Evolutionary conservation across 2,888 invertebrate species (phyloP), one percentile per base, ranked within the genome.

Genomic region (Eueremaeus valkanovi): DNA sequence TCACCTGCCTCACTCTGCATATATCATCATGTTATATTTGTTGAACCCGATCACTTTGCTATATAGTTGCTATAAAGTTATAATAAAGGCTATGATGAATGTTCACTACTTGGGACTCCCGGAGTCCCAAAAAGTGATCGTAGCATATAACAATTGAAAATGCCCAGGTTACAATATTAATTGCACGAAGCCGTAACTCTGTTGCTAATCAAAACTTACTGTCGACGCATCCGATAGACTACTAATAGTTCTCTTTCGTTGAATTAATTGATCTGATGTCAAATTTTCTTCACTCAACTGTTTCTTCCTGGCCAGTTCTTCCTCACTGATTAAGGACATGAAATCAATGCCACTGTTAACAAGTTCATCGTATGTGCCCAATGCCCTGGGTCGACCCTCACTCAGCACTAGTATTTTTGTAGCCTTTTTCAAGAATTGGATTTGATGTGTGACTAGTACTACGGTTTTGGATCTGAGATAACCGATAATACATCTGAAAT

Each of bases 371-470:
- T 78, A 80, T 8, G 75, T 76, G 3, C 80, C 79, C 24, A 77
- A 76, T 40, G 79, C 80, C 36, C 78, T 29, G 49, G 77, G 76
- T 27, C 76, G 74, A 31, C 79, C 80, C 75, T 79, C 58, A 78
- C 83, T 83, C 8, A 86, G 81, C 55, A 85, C 81, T 21, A 85
- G 79, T 45, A 86, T 84, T 61, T 81, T 80, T 77, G 83, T 82
- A 3, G 85, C 84, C 29, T 81, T 81, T 73, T 82, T 81, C 42
- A 86, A 80, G 78, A 84, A 85, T 80, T 86, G 86, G 21, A 85
- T 81, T 79, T 86, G 86, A 81, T 86, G 86, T 9, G 86, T 86
- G 42, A 85, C 85, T 29, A 86, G 81, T 72, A 86, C 82, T n/a
- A 84, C 80, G 0, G 83, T 82, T 79, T 85, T 85, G 45, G 83